Percentiles rank a stretch among this genome's conserved stretches.
These are phyloP conservation scores for Poecilobothrus nobilitatus DNA, from an alignment of 2,888 invertebrate species.

Conservation along the genomic window DNA sequence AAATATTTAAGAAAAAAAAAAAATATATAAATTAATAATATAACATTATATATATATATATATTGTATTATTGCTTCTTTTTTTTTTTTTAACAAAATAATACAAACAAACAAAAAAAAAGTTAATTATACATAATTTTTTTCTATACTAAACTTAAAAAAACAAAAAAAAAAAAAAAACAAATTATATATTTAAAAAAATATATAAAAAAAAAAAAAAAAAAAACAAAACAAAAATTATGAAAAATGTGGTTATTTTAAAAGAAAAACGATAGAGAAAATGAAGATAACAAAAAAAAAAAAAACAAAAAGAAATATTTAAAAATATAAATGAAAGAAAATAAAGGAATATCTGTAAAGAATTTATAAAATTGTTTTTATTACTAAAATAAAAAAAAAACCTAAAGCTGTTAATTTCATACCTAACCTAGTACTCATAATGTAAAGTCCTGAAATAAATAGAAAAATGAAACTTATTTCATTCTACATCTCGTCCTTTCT, in stretches of 20 bases:
- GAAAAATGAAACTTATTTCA: no score
- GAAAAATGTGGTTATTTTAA: constrained; percentile 3
- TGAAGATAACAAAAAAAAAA: not conserved
- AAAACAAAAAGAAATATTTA: not conserved
- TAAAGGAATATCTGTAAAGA: constrained; percentile 1
- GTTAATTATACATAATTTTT: constrained; percentile 6
- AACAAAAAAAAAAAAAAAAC: not conserved
- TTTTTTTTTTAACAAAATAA: not conserved
- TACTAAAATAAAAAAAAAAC: no score
- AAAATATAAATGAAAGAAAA: constrained; percentile 1
- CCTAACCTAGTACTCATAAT: no score
- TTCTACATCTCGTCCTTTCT: no score
- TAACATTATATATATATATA: not conserved
- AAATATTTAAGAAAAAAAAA: no score
- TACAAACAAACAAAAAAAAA: not conserved
- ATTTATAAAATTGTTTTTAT: not conserved
- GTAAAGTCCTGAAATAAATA: no score
- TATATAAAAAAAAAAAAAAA: not conserved
- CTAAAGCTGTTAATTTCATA: no score
- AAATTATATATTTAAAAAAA: not conserved
- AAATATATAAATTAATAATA: no score
- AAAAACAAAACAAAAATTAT: not conserved
- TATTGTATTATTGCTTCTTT: constrained; percentile 1
- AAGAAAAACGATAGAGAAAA: not conserved
- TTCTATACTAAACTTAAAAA: constrained; percentile 2